Evolutionary conservation across 2,113 vertebrate species (phyloP).

Genomic region (Tyrannus savana): DNA sequence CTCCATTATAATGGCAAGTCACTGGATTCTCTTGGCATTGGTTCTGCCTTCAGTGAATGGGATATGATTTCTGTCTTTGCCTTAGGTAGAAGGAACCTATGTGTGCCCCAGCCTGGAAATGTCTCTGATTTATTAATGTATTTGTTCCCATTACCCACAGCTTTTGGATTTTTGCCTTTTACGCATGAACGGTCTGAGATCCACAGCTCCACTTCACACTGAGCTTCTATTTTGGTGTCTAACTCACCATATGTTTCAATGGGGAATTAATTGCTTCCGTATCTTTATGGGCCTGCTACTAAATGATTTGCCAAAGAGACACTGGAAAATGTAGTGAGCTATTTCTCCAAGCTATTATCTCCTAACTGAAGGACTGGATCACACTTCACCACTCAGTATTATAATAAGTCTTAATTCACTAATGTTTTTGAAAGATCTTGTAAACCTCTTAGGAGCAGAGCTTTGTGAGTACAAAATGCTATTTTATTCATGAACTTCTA

Average conservation of each 20-base stretch:
- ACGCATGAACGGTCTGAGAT: background rate
- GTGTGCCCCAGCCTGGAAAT: background rate
- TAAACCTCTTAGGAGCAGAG: background rate
- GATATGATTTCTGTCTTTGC: background rate
- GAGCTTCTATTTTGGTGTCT: background rate
- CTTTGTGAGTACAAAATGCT: background rate
- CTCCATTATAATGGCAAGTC: background rate
- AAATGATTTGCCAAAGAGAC: background rate
- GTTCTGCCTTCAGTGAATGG: background rate
- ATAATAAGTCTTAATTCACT: conserved; percentile 8
- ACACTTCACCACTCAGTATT: background rate
- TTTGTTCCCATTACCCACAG: background rate
- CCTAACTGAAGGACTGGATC: conserved; percentile 7
- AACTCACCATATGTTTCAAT: background rate
- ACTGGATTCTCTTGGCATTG: background rate
- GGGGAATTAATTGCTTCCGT: background rate
- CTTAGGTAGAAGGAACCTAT: background rate
- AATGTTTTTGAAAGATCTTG: conserved; percentile 16
- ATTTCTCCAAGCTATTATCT: conserved; percentile 12
- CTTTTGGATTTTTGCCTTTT: background rate
- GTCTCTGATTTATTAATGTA: background rate
- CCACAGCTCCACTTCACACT: background rate
- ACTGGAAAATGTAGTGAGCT: background rate
- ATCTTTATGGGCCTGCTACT: background rate
- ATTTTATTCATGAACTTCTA: conserved; percentile 11